Evolutionary conservation across 1,140 invertebrate genomes (phyloP), one percentile per base, ranked within the genome.

Genomic region (Heliothis subflexa): DNA sequence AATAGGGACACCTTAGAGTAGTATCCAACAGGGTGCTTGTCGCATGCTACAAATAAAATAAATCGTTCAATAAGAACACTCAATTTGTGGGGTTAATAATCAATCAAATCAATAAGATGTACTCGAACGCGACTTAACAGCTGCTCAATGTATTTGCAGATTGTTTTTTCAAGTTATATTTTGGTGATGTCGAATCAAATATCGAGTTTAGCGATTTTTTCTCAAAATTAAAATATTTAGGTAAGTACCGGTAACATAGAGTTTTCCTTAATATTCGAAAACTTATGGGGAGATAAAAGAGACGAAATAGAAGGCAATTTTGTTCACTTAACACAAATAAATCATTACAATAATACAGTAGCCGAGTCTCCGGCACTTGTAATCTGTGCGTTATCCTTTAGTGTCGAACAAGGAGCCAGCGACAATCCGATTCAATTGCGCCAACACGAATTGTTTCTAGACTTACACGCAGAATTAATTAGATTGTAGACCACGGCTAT

Each of bases 371-470:
- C 59, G 1, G 5, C 18, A n/a, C 72, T 9, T n/a, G 55, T 85
- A 78, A 55, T 83, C 80, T 85, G 78, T 88, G 83, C 3, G 12
- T 47, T 78, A 82, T 72, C 76, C 78, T 83, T 78, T 79, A 80
- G 73, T 80, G 77, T 71, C 80, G 82, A 77, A 77, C 79, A 74
- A 77, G 79, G 74, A 66, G 79, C 79, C 21, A 77, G 78, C 78
- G 76, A 80, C 81, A 80, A 68, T 80, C 74, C 76, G 81, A 81
- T 84, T 76, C 83, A 86, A 89, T 88, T 86, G 85, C 82, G 84
- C 70, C 82, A 83, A 83, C 79, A 74, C 81, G 74, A 61, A 49
- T 47, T 52, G 81, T 72, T 79, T 76, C 47, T 75, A 81, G 80
- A 81, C 77, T 80, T 79, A 71, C 78, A 77, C 74, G 72, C 57